Percentiles rank a stretch among this genome's conserved stretches.
Conservation (phyloP, 2,797 vertebrate species). For the Odontamblyopus rebecca region DNA sequence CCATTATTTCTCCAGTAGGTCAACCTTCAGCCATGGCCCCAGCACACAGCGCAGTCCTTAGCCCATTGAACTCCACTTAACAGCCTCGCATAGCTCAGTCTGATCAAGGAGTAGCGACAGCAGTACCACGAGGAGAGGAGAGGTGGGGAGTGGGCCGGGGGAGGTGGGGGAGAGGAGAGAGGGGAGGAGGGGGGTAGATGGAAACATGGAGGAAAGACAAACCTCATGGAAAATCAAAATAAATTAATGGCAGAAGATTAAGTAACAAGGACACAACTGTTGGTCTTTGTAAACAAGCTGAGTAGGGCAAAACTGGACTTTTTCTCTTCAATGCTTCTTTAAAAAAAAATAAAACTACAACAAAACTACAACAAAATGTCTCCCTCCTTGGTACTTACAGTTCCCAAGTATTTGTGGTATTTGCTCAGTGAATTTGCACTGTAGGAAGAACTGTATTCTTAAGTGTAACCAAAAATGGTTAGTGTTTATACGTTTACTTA, state of each 20-base stretch:
- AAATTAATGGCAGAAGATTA: not conserved
- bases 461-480: not conserved
- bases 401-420: not conserved
- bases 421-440: too few relatives aligned
- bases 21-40: conserved; percentile 81
- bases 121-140: conserved; percentile 33
- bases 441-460: too few relatives aligned
- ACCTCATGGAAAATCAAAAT: not conserved
- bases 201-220: conserved; percentile 25
- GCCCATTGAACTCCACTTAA: conserved; percentile 82
- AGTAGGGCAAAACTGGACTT: not conserved
- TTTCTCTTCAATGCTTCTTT: too few relatives aligned
- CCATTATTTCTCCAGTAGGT: conserved; percentile 76
- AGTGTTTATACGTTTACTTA: not conserved
- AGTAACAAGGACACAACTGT: not conserved
- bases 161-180: conserved; percentile 36
- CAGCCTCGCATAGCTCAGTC: conserved; percentile 66
- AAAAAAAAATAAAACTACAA: too few relatives aligned
- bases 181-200: conserved; percentile 29
- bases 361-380: too few relatives aligned
- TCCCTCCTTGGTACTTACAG: not conserved
- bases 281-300: not conserved
- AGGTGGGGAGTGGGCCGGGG: conserved; percentile 14
- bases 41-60: conserved; percentile 58
- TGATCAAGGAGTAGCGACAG: conserved; percentile 61